These are phyloP conservation scores for Escarpia spicata DNA, from an alignment of 2,888 invertebrate genomes.

Conservation along the genomic window DNA sequence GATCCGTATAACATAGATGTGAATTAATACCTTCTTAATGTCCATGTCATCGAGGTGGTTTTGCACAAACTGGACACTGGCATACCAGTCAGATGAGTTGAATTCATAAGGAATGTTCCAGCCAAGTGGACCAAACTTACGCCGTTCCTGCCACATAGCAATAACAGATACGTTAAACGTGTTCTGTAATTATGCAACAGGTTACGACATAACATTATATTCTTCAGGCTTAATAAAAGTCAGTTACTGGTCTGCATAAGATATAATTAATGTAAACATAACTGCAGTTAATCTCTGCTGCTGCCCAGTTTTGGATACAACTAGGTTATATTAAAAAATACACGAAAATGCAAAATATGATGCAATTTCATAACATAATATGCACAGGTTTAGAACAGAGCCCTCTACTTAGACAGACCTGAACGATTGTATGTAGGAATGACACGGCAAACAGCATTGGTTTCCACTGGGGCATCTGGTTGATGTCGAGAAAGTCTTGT, in stretches of 20 bases:
- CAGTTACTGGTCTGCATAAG: too few species aligned
- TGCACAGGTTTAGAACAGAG: too few species aligned
- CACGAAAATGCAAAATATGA: too few species aligned
- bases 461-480: constrained; percentile 81
- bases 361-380: too few species aligned
- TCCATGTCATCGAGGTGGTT: constrained; percentile 86
- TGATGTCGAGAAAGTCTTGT: constrained; percentile 86
- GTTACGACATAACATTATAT: too few species aligned
- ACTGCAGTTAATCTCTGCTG: too few species aligned
- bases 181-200: background rate
- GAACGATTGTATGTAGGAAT: constrained; percentile 87
- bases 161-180: background rate
- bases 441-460: constrained; percentile 85
- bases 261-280: too few species aligned
- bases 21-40: constrained; percentile 69
- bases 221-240: too few species aligned
- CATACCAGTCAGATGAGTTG: constrained; percentile 87
- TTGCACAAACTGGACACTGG: constrained; percentile 85
- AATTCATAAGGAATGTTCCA: constrained; percentile 95
- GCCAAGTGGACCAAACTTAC: constrained; percentile 91
- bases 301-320: too few species aligned
- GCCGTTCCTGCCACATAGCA: constrained; percentile 78
- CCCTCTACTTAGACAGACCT: constrained; percentile 67
- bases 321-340: too few species aligned
- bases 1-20: too few species aligned